A percentile compares a stretch with the other conserved stretches of the same genome.
Evolutionary conservation across 2,888 invertebrate species (phyloP).

Genomic region (Tachina grossa): DNA sequence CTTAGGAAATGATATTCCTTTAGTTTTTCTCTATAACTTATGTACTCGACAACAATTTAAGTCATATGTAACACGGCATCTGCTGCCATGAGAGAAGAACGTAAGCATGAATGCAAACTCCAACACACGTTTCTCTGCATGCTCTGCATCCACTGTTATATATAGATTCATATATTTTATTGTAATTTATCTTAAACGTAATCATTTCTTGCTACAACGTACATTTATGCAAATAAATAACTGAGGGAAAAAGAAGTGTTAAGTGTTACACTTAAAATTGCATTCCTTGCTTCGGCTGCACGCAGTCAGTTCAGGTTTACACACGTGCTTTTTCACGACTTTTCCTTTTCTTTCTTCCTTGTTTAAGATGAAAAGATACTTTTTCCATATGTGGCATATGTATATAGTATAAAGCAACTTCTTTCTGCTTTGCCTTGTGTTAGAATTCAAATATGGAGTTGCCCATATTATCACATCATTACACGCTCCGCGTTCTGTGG

Average conservation of each 20-base stretch:
- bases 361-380: background rate
- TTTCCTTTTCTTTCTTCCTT: slow-evolving; percentile 4
- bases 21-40: slow-evolving; percentile 1
- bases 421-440: slow-evolving; percentile 19
- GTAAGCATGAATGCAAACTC: background rate
- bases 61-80: slow-evolving; percentile 54
- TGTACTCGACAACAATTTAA: slow-evolving; percentile 32
- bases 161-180: slow-evolving; percentile 72
- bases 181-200: slow-evolving; percentile 72
- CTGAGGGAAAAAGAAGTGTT: slow-evolving; percentile 25
- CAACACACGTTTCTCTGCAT: background rate
- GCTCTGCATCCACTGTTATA: slow-evolving; percentile 33
- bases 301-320: background rate
- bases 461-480: slow-evolving; percentile 69
- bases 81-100: slow-evolving; percentile 31
- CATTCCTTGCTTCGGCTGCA: background rate
- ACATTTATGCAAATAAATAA: slow-evolving; percentile 54
- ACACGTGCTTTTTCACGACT: slow-evolving; percentile 58
- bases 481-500: slow-evolving; percentile 50
- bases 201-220: slow-evolving; percentile 68
- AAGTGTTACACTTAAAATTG: background rate
- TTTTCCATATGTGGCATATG: slow-evolving; percentile 34
- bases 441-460: slow-evolving; percentile 63
- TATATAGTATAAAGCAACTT: slow-evolving; percentile 51
- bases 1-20: slow-evolving; percentile 44